Conservation (phyloP, 2,888 invertebrate genomes). For the Ryuthela nishihirai region DNA sequence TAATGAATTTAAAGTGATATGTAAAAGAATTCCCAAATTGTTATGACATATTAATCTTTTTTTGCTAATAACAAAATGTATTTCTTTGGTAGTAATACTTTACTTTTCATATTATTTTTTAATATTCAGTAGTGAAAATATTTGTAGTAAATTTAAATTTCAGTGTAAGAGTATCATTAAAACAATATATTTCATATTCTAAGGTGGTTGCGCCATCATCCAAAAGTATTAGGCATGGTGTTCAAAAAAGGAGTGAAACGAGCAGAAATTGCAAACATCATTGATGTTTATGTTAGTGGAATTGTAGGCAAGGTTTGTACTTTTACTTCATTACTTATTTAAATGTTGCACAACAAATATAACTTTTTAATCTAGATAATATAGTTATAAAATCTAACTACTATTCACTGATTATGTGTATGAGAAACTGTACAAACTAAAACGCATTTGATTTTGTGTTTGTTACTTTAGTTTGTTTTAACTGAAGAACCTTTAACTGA, state of each 20-base stretch:
- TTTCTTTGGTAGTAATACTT: too few relatives aligned
- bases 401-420: too few relatives aligned
- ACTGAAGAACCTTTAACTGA: too few relatives aligned
- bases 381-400: too few relatives aligned
- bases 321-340: not conserved
- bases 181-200: constrained; percentile 32
- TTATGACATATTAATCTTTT: too few relatives aligned
- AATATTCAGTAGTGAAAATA: too few relatives aligned
- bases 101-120: too few relatives aligned
- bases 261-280: constrained; percentile 89
- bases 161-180: too few relatives aligned
- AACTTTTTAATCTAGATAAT: not conserved
- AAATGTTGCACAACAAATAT: not conserved
- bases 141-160: too few relatives aligned
- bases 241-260: constrained; percentile 82
- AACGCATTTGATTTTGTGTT: not conserved
- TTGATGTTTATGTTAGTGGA: constrained; percentile 90
- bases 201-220: constrained; percentile 91
- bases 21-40: too few relatives aligned
- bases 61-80: too few relatives aligned
- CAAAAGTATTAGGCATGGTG: constrained; percentile 72
- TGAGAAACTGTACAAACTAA: not conserved
- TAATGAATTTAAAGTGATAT: too few relatives aligned
- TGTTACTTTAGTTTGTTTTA: not conserved
- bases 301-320: constrained; percentile 73